A percentile compares a stretch with the other conserved stretches of the same genome.
These are phyloP conservation scores for Kradibia gibbosae DNA, from an alignment of 1,140 invertebrate species.

Conservation along the genomic window DNA sequence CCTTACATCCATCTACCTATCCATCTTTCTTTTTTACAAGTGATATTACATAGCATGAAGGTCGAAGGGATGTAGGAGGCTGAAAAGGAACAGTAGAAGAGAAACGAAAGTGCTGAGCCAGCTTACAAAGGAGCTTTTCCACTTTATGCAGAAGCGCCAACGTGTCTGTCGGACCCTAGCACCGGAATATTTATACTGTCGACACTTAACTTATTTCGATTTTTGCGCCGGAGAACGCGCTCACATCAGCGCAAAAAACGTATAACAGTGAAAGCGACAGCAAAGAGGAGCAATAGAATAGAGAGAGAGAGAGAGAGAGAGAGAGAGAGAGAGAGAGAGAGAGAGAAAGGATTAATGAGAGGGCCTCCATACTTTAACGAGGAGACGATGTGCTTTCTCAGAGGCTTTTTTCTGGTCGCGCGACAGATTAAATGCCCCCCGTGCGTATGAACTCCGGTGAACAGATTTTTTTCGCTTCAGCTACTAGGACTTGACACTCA, in stretches of 20 bases:
- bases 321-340: too few relatives aligned
- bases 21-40: not conserved
- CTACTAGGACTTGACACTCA: not conserved
- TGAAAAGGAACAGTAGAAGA: conserved; percentile 38
- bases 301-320: conserved; percentile 29
- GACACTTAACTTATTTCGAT: conserved; percentile 49
- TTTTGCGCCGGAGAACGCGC: conserved; percentile 12
- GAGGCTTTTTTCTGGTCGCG: conserved; percentile 3
- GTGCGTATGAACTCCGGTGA: not conserved
- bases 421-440: conserved; percentile 17
- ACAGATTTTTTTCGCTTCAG: not conserved
- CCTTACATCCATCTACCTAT: not conserved
- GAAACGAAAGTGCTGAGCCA: conserved; percentile 60
- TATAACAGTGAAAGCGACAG: not conserved
- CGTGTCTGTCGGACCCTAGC: not conserved
- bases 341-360: conserved; percentile 38
- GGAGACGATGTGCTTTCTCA: not conserved
- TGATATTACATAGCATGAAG: conserved; percentile 35
- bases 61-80: conserved; percentile 50
- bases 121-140: conserved; percentile 68
- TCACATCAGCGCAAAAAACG: not conserved
- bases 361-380: conserved; percentile 40
- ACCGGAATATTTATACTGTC: conserved; percentile 44
- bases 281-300: too few relatives aligned
- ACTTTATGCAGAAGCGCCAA: conserved; percentile 53